Evolutionary conservation across 1,140 invertebrate species (phyloP).

Genomic region (Globodera ellingtonae): DNA sequence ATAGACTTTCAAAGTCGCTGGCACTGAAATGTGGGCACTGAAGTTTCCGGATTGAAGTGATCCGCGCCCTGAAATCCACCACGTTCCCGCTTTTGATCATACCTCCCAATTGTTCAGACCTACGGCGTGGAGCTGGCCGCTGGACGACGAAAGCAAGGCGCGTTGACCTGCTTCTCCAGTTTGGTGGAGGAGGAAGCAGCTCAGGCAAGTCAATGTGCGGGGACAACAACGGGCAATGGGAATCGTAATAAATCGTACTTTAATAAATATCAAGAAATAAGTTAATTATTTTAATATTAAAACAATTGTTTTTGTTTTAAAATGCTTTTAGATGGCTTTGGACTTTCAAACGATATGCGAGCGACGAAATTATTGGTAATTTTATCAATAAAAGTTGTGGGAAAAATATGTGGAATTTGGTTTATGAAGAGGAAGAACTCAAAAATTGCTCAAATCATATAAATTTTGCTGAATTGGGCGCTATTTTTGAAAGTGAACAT

Average conservation of each 20-base stretch:
- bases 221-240: no score
- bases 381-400: no score
- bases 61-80: not conserved
- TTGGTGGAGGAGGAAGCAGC: slow-evolving; percentile 20
- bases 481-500: no score
- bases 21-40: no score
- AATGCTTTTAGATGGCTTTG: slow-evolving; percentile 5
- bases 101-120: not conserved
- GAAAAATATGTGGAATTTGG: no score
- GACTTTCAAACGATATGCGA: slow-evolving; percentile 1
- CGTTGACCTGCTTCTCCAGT: slow-evolving; percentile 20
- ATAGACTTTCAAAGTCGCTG: no score
- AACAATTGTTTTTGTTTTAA: not conserved
- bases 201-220: not conserved
- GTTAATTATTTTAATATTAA: no score
- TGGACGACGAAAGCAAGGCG: slow-evolving; percentile 20
- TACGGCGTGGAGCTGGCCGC: slow-evolving; percentile 17
- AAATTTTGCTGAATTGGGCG: no score
- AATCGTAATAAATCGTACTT: not conserved
- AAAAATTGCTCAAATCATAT: no score
- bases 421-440: no score
- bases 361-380: no score
- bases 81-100: not conserved
- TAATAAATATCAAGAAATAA: not conserved
- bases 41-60: no score